Conservation (phyloP, 2,888 invertebrate species). For the Apamea epomidion region DNA sequence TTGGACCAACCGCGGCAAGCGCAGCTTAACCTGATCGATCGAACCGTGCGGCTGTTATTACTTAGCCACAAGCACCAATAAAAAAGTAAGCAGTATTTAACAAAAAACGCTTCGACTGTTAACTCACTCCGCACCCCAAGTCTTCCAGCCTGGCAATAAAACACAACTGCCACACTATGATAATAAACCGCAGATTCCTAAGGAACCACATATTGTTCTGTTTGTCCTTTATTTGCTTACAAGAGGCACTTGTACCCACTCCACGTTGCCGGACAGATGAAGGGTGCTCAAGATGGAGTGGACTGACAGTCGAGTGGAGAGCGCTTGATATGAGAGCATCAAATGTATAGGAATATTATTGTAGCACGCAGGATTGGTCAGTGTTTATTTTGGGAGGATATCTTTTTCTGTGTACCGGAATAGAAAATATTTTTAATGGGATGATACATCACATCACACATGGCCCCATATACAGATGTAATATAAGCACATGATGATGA, state of each 20-base stretch:
- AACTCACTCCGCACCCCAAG: neutral
- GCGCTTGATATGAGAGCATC: constrained; percentile 35
- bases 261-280: constrained; percentile 47
- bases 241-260: constrained; percentile 62
- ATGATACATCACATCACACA: too few relatives aligned
- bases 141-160: constrained; percentile 69
- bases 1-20: too few relatives aligned
- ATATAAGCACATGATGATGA: neutral
- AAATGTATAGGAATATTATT: constrained; percentile 36
- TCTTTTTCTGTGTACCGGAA: neutral
- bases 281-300: constrained; percentile 41
- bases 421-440: neutral
- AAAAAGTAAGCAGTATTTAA: neutral
- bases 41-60: too few relatives aligned
- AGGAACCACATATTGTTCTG: constrained; percentile 69
- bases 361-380: neutral
- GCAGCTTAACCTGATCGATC: too few relatives aligned
- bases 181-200: constrained; percentile 79
- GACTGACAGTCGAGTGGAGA: constrained; percentile 27
- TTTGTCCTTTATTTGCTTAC: constrained; percentile 69
- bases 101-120: constrained; percentile 12
- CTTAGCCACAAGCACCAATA: too few relatives aligned
- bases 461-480: neutral
- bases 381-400: constrained; percentile 3
- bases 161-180: constrained; percentile 73